phyloP scores from a whole-genome alignment of 2,113 vertebrate species.

The Cervus canadensis region DNA sequence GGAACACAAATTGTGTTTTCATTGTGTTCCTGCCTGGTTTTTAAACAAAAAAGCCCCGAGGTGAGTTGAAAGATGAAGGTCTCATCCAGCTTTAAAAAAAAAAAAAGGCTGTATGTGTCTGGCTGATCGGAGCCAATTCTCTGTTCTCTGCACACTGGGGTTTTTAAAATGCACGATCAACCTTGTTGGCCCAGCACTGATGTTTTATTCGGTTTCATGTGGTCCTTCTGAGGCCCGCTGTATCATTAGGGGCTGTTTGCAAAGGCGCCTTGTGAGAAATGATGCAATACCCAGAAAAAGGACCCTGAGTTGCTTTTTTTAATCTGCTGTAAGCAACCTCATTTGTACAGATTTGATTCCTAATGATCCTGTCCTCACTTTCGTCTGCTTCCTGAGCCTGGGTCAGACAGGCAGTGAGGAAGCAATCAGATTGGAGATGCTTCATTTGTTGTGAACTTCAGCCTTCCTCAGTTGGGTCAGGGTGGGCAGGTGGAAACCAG shows the following conservation, averaged over 20 bases:
- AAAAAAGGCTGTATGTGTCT: not conserved
- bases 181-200: not conserved
- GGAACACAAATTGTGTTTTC: not conserved
- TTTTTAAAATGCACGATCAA: conserved; percentile 44
- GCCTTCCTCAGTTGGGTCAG: not conserved
- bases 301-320: not conserved
- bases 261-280: not conserved
- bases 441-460: not conserved
- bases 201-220: conserved; percentile 63
- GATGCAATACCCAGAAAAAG: not conserved
- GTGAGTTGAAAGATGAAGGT: conserved; percentile 4
- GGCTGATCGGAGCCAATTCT: conserved; percentile 18
- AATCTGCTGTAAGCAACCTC: not conserved
- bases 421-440: not conserved
- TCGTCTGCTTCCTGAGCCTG: not conserved
- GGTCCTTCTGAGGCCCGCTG: not conserved
- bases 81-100: not conserved
- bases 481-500: not conserved
- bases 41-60: not conserved
- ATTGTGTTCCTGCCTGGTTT: not conserved
- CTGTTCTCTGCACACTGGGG: not conserved
- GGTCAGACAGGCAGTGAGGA: not conserved
- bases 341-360: conserved; percentile 6
- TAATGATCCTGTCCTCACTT: not conserved
- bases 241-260: conserved; percentile 3